Evolutionary conservation across 1,140 invertebrate species (phyloP), one percentile per base, ranked within the genome.

Genomic region (Bemisia tabaci): DNA sequence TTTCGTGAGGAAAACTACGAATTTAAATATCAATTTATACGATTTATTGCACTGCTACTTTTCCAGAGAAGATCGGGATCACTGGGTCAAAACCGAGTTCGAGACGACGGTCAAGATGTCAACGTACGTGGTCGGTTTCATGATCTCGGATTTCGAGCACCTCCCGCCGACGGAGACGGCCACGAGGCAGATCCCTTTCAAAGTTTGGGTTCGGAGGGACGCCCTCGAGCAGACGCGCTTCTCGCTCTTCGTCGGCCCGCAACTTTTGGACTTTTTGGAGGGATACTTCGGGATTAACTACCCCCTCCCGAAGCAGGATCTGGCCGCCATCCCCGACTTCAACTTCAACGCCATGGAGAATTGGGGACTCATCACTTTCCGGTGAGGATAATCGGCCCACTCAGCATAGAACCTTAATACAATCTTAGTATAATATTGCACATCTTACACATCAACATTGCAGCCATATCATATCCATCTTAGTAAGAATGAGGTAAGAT

Each of bases 271-370:
- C 0, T 97, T 91, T 75, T 97, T 96, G 76, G 94, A 95, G 72
- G 85, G 92, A 25, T 97, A 97, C 75, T 97, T 97, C 78, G 85
- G 91, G 67, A 92, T 98, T 70, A 88, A 91, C 1, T 98, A 97
- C 82, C 95, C 95, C 0, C 77, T 98, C 59, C 94, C 94, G 12
- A 98, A 98, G 77, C 90, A 96, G 74, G 95, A 98, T 80, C 83
- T 96, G 60, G 92, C 97, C 73, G 94, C 94, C 25, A 92, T 98
- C 74, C 87, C 94, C n/a, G 94, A 97, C 76, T 97, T 97, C 81
- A 87, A 89, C 69, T 24, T 76, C 74, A 84, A 92, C 68, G 94
- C 94, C 59, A 97, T 98, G 94, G 95, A 97, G 78, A 97, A 97
- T 78, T 97, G 94, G 95, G 94, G 94, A 22, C 74, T 92, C 17